Percentiles rank a stretch among this genome's conserved stretches.
These are phyloP conservation scores for Leptocoma aspasia DNA, from an alignment of 2,113 vertebrate genomes.

Conservation along the genomic window DNA sequence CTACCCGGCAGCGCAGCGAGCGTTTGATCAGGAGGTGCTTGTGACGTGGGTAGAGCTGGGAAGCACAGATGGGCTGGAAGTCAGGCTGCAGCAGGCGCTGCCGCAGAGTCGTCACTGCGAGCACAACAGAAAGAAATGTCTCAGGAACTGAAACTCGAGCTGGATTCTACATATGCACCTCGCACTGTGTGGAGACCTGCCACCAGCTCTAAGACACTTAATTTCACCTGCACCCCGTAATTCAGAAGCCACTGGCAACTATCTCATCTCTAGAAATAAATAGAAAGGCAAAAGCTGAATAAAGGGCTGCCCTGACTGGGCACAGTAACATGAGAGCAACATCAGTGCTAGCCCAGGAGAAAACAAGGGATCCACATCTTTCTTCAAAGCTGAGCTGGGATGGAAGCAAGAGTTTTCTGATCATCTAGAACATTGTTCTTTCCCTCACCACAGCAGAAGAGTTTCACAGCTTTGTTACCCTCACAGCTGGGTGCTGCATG, in stretches of 20 bases:
- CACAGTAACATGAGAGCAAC: not conserved
- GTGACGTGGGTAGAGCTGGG: slow-evolving; percentile 95
- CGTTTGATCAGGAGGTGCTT: slow-evolving; percentile 98
- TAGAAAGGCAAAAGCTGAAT: not conserved
- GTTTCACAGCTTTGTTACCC: not conserved
- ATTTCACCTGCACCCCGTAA: not conserved
- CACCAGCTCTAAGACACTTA: not conserved
- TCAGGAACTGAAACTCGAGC: not conserved
- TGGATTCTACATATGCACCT: not conserved
- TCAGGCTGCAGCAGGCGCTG: slow-evolving; percentile 97
- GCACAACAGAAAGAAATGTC: not conserved
- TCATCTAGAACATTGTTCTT: not conserved
- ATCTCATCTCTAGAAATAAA: not conserved
- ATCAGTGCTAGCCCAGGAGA: not conserved
- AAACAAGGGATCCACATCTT: not conserved
- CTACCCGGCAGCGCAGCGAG: slow-evolving; percentile 93
- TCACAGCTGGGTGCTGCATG: not conserved
- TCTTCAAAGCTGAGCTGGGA: not conserved
- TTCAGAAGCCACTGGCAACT: not conserved
- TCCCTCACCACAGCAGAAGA: not conserved
- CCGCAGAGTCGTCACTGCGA: slow-evolving; percentile 89
- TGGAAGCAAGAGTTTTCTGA: not conserved
- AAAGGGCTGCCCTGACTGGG: not conserved
- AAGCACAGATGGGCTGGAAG: slow-evolving; percentile 91
- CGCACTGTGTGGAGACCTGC: fast-evolving